Conservation (phyloP, 2,888 invertebrate species). For the Beris morrisii region DNA sequence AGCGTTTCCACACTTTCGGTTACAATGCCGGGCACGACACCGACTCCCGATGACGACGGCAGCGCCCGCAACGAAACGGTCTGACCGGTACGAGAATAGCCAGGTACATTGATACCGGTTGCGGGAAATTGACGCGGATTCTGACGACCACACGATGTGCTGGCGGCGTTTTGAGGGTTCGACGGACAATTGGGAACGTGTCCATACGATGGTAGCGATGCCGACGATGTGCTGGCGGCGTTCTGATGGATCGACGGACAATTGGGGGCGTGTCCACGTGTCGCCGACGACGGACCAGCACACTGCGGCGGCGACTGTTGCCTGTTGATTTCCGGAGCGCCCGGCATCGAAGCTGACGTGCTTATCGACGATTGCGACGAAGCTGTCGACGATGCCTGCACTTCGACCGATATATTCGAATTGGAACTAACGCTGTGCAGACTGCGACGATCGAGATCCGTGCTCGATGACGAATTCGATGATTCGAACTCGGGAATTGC, state of each 20-base stretch:
- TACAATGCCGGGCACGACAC: neutral
- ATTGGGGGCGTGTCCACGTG: neutral
- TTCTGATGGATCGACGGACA: no score
- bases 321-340: neutral
- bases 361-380: constrained; percentile 30
- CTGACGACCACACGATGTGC: neutral
- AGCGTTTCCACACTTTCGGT: neutral
- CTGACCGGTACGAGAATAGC: neutral
- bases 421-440: constrained; percentile 34
- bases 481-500: constrained; percentile 41
- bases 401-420: constrained; percentile 37
- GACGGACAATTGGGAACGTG: neutral
- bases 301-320: neutral
- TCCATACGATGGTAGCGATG: neutral
- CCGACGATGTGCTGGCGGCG: no score
- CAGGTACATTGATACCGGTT: neutral
- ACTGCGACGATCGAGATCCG: constrained; percentile 42
- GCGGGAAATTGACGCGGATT: neutral
- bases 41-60: neutral
- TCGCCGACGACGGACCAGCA: neutral
- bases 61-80: neutral
- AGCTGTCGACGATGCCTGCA: constrained; percentile 32
- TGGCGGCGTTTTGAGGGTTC: no score
- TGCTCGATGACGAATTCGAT: constrained; percentile 43
- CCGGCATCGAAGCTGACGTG: neutral